Percentiles rank a stretch among this genome's conserved stretches.
Conservation (phyloP, 2,888 invertebrate genomes). For the Cyclophora albipunctata region DNA sequence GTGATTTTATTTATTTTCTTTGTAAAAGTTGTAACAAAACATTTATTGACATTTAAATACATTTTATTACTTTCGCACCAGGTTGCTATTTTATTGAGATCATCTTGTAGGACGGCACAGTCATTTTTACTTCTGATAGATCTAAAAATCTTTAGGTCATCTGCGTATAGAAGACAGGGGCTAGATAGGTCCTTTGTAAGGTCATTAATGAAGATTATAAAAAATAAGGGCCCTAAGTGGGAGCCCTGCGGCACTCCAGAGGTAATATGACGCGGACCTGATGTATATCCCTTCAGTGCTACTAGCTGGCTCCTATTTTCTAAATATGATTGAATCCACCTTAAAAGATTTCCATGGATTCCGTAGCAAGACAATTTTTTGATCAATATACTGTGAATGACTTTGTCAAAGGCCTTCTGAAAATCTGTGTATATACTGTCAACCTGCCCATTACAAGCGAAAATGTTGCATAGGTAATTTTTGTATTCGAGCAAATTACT, state of each 20-base stretch:
- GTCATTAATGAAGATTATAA: neutral
- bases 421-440: conserved; percentile 6
- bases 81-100: neutral
- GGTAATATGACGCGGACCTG: neutral
- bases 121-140: neutral
- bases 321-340: conserved; percentile 9
- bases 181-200: neutral
- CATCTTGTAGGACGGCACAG: neutral
- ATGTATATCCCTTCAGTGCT: neutral
- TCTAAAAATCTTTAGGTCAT: neutral
- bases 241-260: neutral
- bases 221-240: neutral
- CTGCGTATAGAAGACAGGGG: neutral
- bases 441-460: conserved; percentile 5
- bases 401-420: conserved; percentile 13
- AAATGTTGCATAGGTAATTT: conserved; percentile 2
- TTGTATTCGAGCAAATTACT: conserved; percentile 7
- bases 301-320: neutral
- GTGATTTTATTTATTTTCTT: too few relatives aligned
- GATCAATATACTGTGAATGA: conserved; percentile 1
- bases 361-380: conserved; percentile 5
- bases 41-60: too few relatives aligned
- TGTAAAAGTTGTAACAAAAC: too few relatives aligned
- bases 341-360: conserved; percentile 5
- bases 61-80: neutral